phyloP scores from a whole-genome alignment of 2,113 vertebrate genomes.

The Zapus hudsonius region DNA sequence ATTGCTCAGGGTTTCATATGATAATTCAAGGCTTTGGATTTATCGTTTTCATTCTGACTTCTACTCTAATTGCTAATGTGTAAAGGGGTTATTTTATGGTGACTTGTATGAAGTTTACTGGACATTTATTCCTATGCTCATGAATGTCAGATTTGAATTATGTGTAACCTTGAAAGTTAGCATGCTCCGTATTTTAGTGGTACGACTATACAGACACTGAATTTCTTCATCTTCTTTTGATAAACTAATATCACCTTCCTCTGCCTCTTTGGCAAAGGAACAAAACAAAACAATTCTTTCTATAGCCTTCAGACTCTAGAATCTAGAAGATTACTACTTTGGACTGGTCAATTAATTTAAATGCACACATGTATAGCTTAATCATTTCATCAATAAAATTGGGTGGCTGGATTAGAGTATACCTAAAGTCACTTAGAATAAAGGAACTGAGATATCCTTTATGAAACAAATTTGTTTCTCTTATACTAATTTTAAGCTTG shows the following conservation, averaged over 20 bases:
- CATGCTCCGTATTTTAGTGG: conserved; percentile 56
- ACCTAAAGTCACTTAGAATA: neutral
- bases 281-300: neutral
- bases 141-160: conserved; percentile 65
- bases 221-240: conserved; percentile 53
- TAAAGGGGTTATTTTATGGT: conserved; percentile 59
- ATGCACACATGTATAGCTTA: neutral
- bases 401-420: neutral
- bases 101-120: conserved; percentile 56
- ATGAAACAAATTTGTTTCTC: neutral
- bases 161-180: conserved; percentile 62
- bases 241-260: conserved; percentile 19
- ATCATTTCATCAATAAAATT: conserved; percentile 15
- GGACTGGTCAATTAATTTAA: neutral
- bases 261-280: neutral
- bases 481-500: conserved; percentile 5
- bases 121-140: conserved; percentile 59
- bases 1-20: neutral
- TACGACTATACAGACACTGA: neutral
- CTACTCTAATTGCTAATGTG: conserved; percentile 59
- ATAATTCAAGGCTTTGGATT: conserved; percentile 40
- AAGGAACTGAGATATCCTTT: neutral
- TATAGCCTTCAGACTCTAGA: neutral
- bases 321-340: neutral
- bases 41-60: conserved; percentile 41